Percentiles rank a stretch among this genome's conserved stretches.
Conservation (phyloP, 2,113 vertebrate genomes). For the Stercorarius parasiticus region DNA sequence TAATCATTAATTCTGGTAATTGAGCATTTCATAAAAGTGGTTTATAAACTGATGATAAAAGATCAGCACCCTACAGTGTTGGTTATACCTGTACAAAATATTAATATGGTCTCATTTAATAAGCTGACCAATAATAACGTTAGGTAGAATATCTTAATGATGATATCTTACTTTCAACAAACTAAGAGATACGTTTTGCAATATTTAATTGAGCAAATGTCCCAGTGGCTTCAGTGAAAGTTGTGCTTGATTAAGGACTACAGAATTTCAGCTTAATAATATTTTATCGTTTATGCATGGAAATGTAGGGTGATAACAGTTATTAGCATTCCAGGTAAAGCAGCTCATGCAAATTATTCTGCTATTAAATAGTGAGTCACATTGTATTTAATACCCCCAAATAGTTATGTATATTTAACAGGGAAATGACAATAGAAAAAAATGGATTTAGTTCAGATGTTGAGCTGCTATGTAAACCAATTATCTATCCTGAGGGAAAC, state of each 20-base stretch:
- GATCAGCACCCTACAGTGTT: conserved; percentile 39
- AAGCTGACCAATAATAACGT: conserved; percentile 56
- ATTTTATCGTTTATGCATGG: conserved; percentile 72
- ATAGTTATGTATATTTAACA: conserved; percentile 79
- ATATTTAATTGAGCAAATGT: conserved; percentile 56
- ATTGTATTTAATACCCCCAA: conserved; percentile 74
- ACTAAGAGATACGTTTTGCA: conserved; percentile 51
- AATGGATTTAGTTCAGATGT: conserved; percentile 80
- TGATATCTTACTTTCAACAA: conserved; percentile 62
- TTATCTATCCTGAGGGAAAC: conserved; percentile 83
- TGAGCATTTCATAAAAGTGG: conserved; percentile 18
- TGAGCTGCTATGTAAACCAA: conserved; percentile 85
- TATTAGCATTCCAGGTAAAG: conserved; percentile 75
- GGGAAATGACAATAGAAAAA: conserved; percentile 74
- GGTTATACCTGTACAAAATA: conserved; percentile 18
- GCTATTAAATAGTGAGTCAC: conserved; percentile 70
- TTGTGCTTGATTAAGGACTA: conserved; percentile 58
- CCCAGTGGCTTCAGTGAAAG: conserved; percentile 24
- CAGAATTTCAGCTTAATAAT: conserved; percentile 56
- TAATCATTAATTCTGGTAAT: conserved; percentile 23
- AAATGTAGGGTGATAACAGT: conserved; percentile 61
- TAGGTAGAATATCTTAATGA: conserved; percentile 54
- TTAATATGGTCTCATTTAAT: conserved; percentile 52
- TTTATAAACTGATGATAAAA: conserved; percentile 45
- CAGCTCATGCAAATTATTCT: conserved; percentile 71